phyloP scores from a whole-genome alignment of 2,797 vertebrate genomes.

The Halcyon chelicuti region DNA sequence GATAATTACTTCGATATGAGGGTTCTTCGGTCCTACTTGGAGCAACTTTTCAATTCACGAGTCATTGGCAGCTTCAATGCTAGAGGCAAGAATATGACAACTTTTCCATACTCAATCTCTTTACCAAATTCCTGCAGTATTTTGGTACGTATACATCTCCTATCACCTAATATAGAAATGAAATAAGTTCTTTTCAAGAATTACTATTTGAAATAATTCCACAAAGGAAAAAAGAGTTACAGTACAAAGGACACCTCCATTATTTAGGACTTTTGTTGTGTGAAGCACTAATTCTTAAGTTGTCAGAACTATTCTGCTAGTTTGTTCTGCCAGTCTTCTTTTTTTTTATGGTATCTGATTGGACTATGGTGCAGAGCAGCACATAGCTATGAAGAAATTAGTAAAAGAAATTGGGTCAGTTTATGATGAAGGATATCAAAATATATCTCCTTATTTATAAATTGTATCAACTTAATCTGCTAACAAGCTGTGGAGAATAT shows the following conservation, averaged over 20 bases:
- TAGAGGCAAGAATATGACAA: slow-evolving; percentile 78
- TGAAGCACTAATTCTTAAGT: background rate
- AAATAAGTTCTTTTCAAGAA: background rate
- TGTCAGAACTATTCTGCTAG: background rate
- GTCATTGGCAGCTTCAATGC: slow-evolving; percentile 76
- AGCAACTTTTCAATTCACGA: slow-evolving; percentile 91
- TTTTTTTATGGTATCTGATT: background rate
- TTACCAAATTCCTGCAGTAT: slow-evolving; percentile 92
- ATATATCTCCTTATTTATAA: background rate
- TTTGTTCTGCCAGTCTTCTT: background rate
- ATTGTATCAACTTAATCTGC: background rate
- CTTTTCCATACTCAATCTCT: slow-evolving; percentile 85
- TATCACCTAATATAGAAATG: background rate
- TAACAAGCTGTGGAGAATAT: rapidly evolving
- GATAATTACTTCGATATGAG: slow-evolving; percentile 93
- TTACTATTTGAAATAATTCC: background rate
- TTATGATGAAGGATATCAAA: background rate
- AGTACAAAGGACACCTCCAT: background rate
- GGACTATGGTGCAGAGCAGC: background rate
- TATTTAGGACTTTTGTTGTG: background rate
- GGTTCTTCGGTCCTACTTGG: slow-evolving; percentile 93
- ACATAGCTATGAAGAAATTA: background rate
- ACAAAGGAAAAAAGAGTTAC: background rate
- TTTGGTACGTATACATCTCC: slow-evolving; percentile 81
- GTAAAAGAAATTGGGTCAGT: background rate